Percentiles rank a stretch among this genome's conserved stretches.
These are phyloP conservation scores for Helleia helle DNA, from an alignment of 2,888 invertebrate species.

Conservation along the genomic window DNA sequence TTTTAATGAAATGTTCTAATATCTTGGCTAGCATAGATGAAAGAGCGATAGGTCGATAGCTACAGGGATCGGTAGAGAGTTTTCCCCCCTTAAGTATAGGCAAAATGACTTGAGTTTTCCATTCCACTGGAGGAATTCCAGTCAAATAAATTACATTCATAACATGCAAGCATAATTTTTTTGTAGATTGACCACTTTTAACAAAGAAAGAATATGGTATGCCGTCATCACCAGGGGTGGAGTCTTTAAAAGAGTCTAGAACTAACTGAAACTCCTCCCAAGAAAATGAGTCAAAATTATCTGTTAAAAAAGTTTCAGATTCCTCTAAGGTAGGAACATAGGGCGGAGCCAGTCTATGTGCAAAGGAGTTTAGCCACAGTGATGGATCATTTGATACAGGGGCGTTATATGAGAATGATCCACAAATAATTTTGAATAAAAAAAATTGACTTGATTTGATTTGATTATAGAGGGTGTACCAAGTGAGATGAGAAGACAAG, in stretches of 20 bases:
- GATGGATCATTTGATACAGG: background rate
- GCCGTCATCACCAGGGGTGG: background rate
- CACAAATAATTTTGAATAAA: background rate
- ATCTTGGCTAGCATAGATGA: background rate
- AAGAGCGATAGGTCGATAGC: slow-evolving; percentile 2
- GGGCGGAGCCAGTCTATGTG: background rate
- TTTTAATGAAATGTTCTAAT: background rate
- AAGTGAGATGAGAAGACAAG: background rate
- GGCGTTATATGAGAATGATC: background rate
- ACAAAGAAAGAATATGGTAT: background rate
- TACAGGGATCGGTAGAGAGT: background rate
- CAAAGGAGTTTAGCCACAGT: background rate
- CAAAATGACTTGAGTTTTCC: background rate
- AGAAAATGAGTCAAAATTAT: background rate
- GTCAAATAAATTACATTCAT: background rate
- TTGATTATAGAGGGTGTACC: background rate
- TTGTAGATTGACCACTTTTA: background rate
- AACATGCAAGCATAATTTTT: background rate
- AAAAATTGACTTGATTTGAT: too few relatives aligned
- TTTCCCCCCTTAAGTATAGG: background rate
- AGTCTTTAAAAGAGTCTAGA: background rate
- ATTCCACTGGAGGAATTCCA: background rate
- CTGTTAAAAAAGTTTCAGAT: background rate
- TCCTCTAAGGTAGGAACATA: background rate
- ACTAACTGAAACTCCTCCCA: background rate